Base-by-base conservation (phyloP, 2,888 invertebrate species). In the Scaptomyza tumidula region DNA sequence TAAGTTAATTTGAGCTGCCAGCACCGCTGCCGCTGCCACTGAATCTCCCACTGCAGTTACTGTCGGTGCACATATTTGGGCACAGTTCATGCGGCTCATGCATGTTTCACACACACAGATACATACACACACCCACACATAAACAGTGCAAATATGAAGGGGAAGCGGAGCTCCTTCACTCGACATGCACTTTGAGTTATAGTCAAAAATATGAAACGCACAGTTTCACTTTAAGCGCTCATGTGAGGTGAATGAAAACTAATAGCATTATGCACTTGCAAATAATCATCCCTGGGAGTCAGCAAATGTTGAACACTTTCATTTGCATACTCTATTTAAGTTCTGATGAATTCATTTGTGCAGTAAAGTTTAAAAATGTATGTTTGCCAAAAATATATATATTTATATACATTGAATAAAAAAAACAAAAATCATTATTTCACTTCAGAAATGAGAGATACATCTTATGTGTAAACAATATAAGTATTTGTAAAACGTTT, bases 1-100 rank as follows among this genome's bases (percentile, higher is more conserved):
- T 85, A 76, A 87, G 87, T 85, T 85, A 85, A 85, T 85, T 85
- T 87, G 86, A 64, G 71, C 75, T 72, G 71, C 73, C 71, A 67
- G 55, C 57, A 52, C 54, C 52, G 50, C 48, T 9, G 54, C 56
- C 50, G 46, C 53, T 33, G 33, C 33, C 33, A 10, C 10, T 46
- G 33, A n/a, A 35, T 19, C 49, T 16, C 65, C 54, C 60, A 35
- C 46, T 16, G 62, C 64, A 50, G 46, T 48, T 35, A 29, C 39
- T 43, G 31, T 49, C 41, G 60, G 65, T 65, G 52, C 74, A 65
- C 67, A 37, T n/a, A 57, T 83, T 75, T 67, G 43, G 75, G 58
- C 54, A 37, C 62, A 69, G 53, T 56, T 66, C 71, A 44, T 60
- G 59, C 55, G 67, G 54, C 63, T 60, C 84, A 76, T 78, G 74